Evolutionary conservation across 2,888 invertebrate genomes (phyloP).

Genomic region (Oasisia sp.): DNA sequence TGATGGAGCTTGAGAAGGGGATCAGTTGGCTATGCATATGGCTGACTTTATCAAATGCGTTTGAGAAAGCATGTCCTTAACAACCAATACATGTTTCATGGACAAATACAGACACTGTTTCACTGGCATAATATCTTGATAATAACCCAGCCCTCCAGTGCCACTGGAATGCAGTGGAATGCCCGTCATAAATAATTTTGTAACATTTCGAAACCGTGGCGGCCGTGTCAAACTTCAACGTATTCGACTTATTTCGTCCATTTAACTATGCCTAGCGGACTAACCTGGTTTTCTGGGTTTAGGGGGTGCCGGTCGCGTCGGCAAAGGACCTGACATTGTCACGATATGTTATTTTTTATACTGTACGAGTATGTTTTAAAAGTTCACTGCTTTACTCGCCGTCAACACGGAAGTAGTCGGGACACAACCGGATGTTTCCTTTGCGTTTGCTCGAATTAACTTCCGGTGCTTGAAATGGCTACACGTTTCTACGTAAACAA

Average conservation of each 20-base stretch:
- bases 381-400: neutral
- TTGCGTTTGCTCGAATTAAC: neutral
- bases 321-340: slow-evolving; percentile 20
- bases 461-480: neutral
- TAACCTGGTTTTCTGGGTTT: slow-evolving; percentile 30
- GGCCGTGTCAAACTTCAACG: neutral
- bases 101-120: no score
- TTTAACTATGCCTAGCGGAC: neutral
- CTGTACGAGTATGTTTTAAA: neutral
- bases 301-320: slow-evolving; percentile 27
- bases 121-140: no score
- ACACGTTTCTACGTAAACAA: neutral
- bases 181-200: no score
- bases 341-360: neutral
- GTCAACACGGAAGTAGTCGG: neutral
- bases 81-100: no score
- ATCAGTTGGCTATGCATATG: no score
- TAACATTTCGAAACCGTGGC: neutral
- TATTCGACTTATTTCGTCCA: neutral
- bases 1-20: no score
- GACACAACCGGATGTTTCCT: neutral
- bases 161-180: no score
- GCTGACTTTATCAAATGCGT: no score
- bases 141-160: no score
- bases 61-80: no score